A percentile compares a stretch with the other conserved stretches of the same genome.
Conservation (phyloP, 2,797 vertebrate genomes). For the Clarias laeviceps region DNA sequence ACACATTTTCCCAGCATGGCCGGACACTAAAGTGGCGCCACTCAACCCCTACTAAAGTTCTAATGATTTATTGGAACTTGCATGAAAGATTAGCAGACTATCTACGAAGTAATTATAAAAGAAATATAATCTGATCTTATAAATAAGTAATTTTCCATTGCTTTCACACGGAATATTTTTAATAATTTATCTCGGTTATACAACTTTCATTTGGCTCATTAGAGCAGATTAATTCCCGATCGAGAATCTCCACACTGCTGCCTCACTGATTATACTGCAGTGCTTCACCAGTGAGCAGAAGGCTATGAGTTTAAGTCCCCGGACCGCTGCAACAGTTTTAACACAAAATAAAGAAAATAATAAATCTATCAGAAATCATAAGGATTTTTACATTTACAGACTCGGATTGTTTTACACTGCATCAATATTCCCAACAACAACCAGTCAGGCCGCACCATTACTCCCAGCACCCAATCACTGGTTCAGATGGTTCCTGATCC, state of each 20-base stretch:
- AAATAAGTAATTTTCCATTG: conserved; percentile 2
- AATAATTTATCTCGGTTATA: conserved; percentile 12
- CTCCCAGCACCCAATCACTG: neutral
- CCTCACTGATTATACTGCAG: neutral
- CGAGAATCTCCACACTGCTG: neutral
- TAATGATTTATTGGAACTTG: neutral
- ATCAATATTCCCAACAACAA: neutral
- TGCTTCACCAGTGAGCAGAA: neutral
- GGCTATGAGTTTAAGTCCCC: neutral
- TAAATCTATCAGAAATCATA: too few relatives aligned
- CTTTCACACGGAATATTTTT: neutral
- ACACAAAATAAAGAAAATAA: neutral
- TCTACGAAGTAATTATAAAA: neutral
- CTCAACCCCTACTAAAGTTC: neutral
- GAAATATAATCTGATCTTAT: neutral
- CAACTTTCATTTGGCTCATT: neutral
- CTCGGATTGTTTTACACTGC: neutral
- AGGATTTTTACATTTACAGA: neutral
- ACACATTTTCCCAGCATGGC: neutral
- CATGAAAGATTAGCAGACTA: neutral
- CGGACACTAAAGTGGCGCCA: neutral
- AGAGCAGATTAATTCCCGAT: neutral
- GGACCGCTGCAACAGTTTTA: neutral
- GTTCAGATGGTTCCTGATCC: neutral
- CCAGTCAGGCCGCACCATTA: neutral